A percentile compares a stretch with the other conserved stretches of the same genome.
Evolutionary conservation across 2,113 vertebrate species (phyloP).

Genomic region (Austrofundulus limnaeus): DNA sequence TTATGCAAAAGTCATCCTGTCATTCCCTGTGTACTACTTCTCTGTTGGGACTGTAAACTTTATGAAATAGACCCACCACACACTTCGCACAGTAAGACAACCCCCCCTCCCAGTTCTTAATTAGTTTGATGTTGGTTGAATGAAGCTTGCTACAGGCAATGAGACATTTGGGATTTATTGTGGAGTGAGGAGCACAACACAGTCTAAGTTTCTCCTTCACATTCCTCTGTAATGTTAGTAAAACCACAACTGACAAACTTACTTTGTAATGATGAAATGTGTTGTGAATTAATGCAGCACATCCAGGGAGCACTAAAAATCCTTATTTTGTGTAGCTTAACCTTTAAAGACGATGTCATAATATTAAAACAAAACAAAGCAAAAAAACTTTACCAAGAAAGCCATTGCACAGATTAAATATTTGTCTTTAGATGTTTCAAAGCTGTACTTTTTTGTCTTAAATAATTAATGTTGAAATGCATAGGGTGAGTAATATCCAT

Average conservation of each 20-base stretch:
- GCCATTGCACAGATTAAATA: too few species aligned
- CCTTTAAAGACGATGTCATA: too few species aligned
- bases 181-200: not conserved
- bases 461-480: too few species aligned
- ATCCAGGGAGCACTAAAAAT: too few species aligned
- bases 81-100: not conserved
- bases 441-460: too few species aligned
- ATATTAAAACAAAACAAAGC: too few species aligned
- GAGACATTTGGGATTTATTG: slow-evolving; percentile 19
- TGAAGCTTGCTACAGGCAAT: slow-evolving; percentile 22
- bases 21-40: not conserved
- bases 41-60: slow-evolving; percentile 1
- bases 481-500: too few species aligned
- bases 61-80: not conserved
- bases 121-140: slow-evolving; percentile 33
- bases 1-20: not conserved
- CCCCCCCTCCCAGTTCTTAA: slow-evolving; percentile 14
- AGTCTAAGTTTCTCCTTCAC: slow-evolving; percentile 13
- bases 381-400: too few species aligned
- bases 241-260: not conserved
- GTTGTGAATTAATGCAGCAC: too few species aligned
- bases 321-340: too few species aligned
- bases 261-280: slow-evolving; percentile 2
- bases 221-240: slow-evolving; percentile 4
- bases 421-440: too few species aligned